Evolutionary conservation across 2,888 invertebrate genomes (phyloP).

Genomic region (Melinaea menophilus): DNA sequence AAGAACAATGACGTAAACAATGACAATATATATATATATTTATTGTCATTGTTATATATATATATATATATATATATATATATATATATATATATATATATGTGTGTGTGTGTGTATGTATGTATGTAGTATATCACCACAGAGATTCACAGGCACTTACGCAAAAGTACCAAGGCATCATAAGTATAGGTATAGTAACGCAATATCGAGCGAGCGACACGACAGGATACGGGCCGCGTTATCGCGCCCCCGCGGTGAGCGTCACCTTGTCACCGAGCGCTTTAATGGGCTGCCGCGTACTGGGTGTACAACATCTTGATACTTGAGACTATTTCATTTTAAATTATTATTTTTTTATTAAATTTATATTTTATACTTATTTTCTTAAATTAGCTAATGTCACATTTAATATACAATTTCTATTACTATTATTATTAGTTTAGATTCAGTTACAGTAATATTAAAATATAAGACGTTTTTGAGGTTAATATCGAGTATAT

Average conservation of each 20-base stretch:
- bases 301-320: conserved; percentile 52
- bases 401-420: too few relatives aligned
- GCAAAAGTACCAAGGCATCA: conserved; percentile 23
- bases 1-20: too few relatives aligned
- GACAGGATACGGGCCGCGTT: conserved; percentile 66
- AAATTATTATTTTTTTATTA: neutral
- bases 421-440: too few relatives aligned
- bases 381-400: too few relatives aligned
- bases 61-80: too few relatives aligned
- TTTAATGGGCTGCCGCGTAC: conserved; percentile 70
- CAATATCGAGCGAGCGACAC: conserved; percentile 58
- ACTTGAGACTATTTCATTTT: conserved; percentile 34
- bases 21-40: too few relatives aligned
- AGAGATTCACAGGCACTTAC: conserved; percentile 8
- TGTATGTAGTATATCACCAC: neutral
- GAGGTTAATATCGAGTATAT: too few relatives aligned
- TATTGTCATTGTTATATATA: too few relatives aligned
- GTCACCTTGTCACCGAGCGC: conserved; percentile 75
- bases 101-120: too few relatives aligned
- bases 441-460: too few relatives aligned
- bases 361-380: neutral
- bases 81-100: too few relatives aligned
- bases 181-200: conserved; percentile 40
- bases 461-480: too few relatives aligned
- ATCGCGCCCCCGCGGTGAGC: conserved; percentile 64